Conservation (phyloP, 2,113 vertebrate genomes). For the Narcine bancroftii region DNA sequence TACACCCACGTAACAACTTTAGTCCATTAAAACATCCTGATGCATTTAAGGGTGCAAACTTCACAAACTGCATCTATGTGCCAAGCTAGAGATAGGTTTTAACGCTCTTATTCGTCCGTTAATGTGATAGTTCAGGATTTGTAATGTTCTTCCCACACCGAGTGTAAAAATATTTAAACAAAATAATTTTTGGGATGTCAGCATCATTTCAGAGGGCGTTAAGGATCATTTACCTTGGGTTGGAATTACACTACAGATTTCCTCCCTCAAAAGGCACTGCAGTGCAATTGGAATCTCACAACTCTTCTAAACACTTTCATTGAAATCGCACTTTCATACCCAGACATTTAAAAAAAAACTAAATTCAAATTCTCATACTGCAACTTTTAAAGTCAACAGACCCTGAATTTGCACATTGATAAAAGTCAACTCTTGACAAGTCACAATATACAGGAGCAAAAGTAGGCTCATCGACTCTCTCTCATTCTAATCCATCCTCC, state of each 20-base stretch:
- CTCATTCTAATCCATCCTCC: no score
- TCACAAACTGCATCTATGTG: no score
- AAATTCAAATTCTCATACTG: neutral
- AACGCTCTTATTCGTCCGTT: neutral
- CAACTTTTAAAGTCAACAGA: neutral
- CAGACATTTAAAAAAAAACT: neutral
- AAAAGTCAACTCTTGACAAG: neutral
- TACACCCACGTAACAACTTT: no score
- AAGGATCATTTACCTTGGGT: no score
- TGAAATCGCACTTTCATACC: neutral
- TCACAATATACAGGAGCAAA: no score
- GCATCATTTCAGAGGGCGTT: neutral
- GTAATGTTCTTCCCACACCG: neutral
- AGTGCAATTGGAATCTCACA: neutral
- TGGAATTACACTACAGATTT: no score
- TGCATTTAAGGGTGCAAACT: neutral
- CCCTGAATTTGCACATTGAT: neutral
- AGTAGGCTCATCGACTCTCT: no score
- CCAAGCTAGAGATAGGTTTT: no score
- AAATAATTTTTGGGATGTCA: neutral
- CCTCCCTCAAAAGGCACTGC: no score
- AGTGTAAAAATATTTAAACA: neutral
- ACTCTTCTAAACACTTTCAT: neutral
- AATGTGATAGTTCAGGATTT: neutral
- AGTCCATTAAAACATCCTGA: neutral